Evolutionary conservation across 2,113 vertebrate genomes (phyloP).

Genomic region (Nycticorax nycticorax): DNA sequence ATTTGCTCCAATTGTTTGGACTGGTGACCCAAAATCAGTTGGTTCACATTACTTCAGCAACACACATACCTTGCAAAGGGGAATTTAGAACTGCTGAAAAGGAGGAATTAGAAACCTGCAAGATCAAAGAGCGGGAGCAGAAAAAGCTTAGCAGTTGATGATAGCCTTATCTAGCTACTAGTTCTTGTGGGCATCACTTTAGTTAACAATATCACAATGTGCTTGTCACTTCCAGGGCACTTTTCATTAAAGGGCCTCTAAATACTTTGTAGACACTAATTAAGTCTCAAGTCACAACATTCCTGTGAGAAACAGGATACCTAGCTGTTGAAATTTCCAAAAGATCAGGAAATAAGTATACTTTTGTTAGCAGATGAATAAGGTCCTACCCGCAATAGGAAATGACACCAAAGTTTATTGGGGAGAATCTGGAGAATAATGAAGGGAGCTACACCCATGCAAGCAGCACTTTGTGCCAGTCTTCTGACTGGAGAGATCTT

Average conservation of each 20-base stretch:
- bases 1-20: background rate
- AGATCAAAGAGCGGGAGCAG: constrained; percentile 1
- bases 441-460: background rate
- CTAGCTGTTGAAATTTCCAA: background rate
- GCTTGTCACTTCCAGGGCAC: background rate
- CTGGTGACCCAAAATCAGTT: background rate
- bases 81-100: background rate
- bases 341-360: background rate
- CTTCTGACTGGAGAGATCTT: background rate
- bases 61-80: background rate
- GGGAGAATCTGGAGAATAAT: background rate
- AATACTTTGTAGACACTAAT: background rate
- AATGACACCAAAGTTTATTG: background rate
- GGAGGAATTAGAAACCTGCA: background rate
- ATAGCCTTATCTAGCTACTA: background rate
- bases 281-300: background rate
- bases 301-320: background rate
- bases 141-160: background rate
- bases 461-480: background rate
- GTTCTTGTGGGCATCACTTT: background rate
- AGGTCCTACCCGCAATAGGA: background rate
- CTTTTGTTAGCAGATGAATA: background rate
- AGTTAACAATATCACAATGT: background rate
- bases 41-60: background rate
- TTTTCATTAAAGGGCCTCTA: background rate